Evolutionary conservation across 2,113 vertebrate species (phyloP).

Genomic region (Dromas ardeola): DNA sequence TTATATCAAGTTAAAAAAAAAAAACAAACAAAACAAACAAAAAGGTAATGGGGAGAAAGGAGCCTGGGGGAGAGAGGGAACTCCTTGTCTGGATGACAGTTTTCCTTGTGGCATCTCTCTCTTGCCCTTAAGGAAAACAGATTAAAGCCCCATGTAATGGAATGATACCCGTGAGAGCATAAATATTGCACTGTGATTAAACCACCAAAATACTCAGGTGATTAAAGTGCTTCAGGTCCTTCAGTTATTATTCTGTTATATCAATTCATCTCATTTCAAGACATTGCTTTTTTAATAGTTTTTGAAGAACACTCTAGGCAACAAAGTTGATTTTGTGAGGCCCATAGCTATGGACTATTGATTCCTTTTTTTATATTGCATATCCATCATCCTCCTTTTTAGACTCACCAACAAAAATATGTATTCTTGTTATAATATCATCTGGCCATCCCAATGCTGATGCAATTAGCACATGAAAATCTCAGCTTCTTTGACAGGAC

Average conservation of each 20-base stretch:
- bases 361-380: conserved; percentile 25
- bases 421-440: background rate
- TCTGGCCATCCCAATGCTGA: background rate
- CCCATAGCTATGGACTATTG: background rate
- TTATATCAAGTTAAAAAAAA: background rate
- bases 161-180: background rate
- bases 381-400: background rate
- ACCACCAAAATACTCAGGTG: conserved; percentile 24
- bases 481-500: background rate
- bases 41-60: background rate
- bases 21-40: background rate
- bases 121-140: background rate
- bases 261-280: conserved; percentile 19
- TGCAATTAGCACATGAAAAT: background rate
- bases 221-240: conserved; percentile 40
- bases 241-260: conserved; percentile 33
- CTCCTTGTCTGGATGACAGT: background rate
- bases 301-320: conserved; percentile 8
- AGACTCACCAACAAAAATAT: background rate
- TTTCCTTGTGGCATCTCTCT: background rate
- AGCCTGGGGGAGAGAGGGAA: background rate
- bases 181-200: conserved; percentile 45
- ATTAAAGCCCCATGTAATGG: conserved; percentile 12
- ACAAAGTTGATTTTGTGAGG: conserved; percentile 30
- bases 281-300: background rate